These are phyloP conservation scores for Lycodopsis pacificus DNA, from an alignment of 2,797 vertebrate genomes.

Conservation along the genomic window DNA sequence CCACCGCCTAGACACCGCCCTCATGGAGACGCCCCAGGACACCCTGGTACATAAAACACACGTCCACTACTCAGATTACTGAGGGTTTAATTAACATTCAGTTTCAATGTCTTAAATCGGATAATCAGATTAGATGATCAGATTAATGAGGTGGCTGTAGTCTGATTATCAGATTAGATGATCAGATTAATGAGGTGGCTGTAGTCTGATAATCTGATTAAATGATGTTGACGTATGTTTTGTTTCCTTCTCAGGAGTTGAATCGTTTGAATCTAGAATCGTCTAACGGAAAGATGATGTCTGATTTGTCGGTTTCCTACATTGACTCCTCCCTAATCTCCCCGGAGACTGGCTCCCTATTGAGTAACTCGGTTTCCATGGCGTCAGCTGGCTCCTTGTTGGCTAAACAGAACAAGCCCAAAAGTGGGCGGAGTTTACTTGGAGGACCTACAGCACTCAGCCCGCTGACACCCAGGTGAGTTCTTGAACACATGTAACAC, in stretches of 20 bases:
- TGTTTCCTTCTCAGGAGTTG: conserved; percentile 85
- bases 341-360: conserved; percentile 88
- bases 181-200: background rate
- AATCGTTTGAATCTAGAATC: conserved; percentile 98
- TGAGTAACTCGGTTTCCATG: conserved; percentile 80
- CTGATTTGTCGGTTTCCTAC: conserved; percentile 95
- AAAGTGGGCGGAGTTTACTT: conserved; percentile 93
- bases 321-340: conserved; percentile 97
- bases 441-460: conserved; percentile 93
- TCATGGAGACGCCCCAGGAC: conserved; percentile 98
- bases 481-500: background rate
- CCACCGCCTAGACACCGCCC: conserved; percentile 93
- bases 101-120: background rate
- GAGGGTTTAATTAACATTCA: too few relatives aligned
- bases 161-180: background rate
- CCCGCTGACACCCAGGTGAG: conserved; percentile 95
- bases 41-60: conserved; percentile 89
- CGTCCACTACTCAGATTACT: background rate
- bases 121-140: background rate
- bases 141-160: background rate
- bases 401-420: conserved; percentile 97
- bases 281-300: conserved; percentile 94
- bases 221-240: background rate
- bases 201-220: background rate
- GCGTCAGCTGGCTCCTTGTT: conserved; percentile 91